Evolutionary conservation across 2,113 vertebrate genomes (phyloP), one percentile per base, ranked within the genome.

Genomic region (Isichthys henryi): DNA sequence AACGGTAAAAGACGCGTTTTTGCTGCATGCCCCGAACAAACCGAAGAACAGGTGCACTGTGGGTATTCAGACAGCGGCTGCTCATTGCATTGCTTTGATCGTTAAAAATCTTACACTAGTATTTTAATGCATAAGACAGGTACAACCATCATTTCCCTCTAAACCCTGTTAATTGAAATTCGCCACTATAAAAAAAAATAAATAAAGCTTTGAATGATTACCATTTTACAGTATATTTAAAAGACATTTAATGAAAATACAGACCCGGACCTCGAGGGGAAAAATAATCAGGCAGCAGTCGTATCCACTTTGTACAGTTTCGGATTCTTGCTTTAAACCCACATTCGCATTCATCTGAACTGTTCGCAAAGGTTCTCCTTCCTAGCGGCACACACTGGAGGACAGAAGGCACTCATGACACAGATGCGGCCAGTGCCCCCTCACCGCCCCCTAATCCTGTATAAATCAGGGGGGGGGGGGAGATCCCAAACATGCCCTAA

Each of bases 341-440:
- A 90, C 90, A 52, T 74, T 31, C 88, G 91, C 90, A 92, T 93
- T 93, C 93, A 70, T 48, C 89, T 90, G 74, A 62, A 88, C 83
- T 70, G 49, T 35, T 50, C 86, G 53, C 23, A 17, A 91, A 93
- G 90, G 91, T 91, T 92, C 88, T 31, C 88, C 74, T 66, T 39
- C 62, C 31, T 90, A 48, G 43, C 89, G 89, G 90, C 88, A 39
- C 77, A 88, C 82, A 86, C 90, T 84, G 17, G 74, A 62, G 58
- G 90, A 91, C 89, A 92, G 90, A 92, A 92, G 92, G 91, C 92
- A 92, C 92, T 90, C 53, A 88, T 90, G 91, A 91, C 88, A 86
- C 70, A 85, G 31, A 23, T 77, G 39, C 74, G 50, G 58, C 19
- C 21, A 46, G 23, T 27, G 13, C 21, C 56, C 74, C 52, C 62